Evolutionary conservation across 2,113 vertebrate genomes (phyloP), one percentile per base, ranked within the genome.

Genomic region (Campylorhamphus procurvoides): DNA sequence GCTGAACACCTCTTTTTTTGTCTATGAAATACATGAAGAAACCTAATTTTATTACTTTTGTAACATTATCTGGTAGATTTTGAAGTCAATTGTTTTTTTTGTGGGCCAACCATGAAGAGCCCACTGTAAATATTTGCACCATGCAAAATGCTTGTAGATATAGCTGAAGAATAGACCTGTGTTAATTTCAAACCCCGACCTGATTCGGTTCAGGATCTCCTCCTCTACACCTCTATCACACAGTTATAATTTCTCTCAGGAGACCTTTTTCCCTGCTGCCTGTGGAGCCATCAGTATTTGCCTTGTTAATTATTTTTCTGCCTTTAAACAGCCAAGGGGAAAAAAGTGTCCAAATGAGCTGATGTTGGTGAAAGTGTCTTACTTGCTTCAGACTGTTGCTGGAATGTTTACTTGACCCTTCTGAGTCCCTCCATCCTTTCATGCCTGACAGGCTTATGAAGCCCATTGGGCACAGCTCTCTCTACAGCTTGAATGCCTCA

Each of bases 41-140:
- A 71, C 2, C 1, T 18, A 1, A 35, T 59, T 84, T 63, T 77
- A 56, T 50, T 84, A 33, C 33, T 67, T 87, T n/a, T 67, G 6
- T 52, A 46, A 75, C 78, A 33, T n/a, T 17, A 78, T 49, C 20
- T 14, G 4, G 3, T n/a, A 60, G 20, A 80, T 84, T 77, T 44
- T 74, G 33, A 79, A 69, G 29, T 35, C 1, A 16, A 31, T 69
- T 60, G 1, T 55, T 63, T 42, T 72, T 79, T 72, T 39, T 28
- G 53, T 10, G 13, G 27, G 14, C 3, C 7, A 37, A 2, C n/a
- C 29, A 40, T 1, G 2, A 74, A 75, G n/a, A 71, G 6, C 5
- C 13, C 12, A 14, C 37, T 58, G 8, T 55, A 78, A 52, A 49
- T 35, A 66, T 72, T 90, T 79, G 40, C 18, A 24, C 14, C 39